These are phyloP conservation scores for Creontiades dilutus DNA, from an alignment of 2,888 invertebrate species.

Conservation along the genomic window DNA sequence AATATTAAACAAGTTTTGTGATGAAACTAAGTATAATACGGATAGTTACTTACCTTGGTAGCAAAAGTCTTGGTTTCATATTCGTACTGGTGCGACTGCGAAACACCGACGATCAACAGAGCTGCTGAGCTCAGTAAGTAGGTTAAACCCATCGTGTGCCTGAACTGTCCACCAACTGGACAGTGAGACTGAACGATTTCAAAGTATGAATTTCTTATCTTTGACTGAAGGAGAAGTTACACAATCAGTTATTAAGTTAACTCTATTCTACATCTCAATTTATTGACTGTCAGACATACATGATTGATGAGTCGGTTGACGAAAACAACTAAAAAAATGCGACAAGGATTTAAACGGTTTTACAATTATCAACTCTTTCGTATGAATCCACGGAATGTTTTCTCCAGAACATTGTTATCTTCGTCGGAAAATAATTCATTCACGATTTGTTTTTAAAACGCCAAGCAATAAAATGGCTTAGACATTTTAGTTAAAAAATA, in stretches of 20 bases:
- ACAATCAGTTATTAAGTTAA: neutral
- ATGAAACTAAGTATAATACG: too few species aligned
- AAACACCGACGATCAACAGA: neutral
- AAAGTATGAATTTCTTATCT: neutral
- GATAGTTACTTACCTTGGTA: neutral
- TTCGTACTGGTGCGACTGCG: neutral
- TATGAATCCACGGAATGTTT: too few species aligned
- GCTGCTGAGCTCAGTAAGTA: neutral
- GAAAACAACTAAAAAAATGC: too few species aligned
- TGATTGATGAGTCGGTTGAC: neutral
- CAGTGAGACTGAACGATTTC: neutral
- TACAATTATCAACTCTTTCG: too few species aligned
- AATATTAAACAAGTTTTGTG: too few species aligned
- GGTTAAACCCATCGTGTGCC: neutral
- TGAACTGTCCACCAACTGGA: neutral
- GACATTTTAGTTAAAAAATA: too few species aligned
- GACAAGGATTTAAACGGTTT: too few species aligned
- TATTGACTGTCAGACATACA: neutral
- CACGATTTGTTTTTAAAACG: too few species aligned
- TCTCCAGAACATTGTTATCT: too few species aligned
- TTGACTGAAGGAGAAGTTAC: neutral
- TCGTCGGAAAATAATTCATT: too few species aligned
- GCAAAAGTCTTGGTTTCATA: conserved; percentile 27
- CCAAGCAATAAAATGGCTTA: too few species aligned
- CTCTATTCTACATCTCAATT: neutral